These are phyloP conservation scores for Delphinapterus leucas DNA, from an alignment of 2,113 vertebrate genomes.

Conservation along the genomic window DNA sequence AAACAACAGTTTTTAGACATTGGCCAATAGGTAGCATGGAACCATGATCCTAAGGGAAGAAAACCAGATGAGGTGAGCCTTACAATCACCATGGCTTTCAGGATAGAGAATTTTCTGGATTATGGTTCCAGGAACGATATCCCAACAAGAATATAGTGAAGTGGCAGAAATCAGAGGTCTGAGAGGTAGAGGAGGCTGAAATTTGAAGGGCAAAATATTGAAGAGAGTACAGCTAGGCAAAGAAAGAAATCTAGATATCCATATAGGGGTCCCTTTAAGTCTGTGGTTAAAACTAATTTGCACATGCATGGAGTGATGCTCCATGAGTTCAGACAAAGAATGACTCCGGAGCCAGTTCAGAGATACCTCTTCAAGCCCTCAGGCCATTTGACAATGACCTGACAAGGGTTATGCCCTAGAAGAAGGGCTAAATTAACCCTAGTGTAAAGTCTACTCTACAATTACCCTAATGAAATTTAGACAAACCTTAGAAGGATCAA, in stretches of 20 bases:
- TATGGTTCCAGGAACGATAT: neutral
- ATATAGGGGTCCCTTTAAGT: neutral
- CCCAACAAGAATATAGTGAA: neutral
- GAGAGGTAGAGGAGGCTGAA: neutral
- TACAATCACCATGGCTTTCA: neutral
- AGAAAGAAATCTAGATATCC: neutral
- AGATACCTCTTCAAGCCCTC: neutral
- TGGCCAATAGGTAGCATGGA: neutral
- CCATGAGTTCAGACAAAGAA: neutral
- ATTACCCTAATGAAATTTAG: neutral
- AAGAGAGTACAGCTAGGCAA: neutral
- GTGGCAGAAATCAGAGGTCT: neutral
- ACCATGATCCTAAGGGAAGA: neutral
- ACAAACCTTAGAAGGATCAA: neutral
- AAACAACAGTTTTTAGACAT: neutral
- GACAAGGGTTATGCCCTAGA: neutral
- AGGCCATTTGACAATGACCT: neutral
- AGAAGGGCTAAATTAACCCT: neutral
- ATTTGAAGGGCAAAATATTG: neutral
- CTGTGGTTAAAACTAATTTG: neutral
- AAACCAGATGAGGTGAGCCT: neutral
- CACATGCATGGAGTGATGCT: neutral
- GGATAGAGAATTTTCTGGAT: neutral
- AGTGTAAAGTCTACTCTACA: neutral
- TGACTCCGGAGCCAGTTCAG: neutral